Evolutionary conservation across 2,888 invertebrate genomes (phyloP), one percentile per base, ranked within the genome.

Genomic region (Horisme vitalbata): DNA sequence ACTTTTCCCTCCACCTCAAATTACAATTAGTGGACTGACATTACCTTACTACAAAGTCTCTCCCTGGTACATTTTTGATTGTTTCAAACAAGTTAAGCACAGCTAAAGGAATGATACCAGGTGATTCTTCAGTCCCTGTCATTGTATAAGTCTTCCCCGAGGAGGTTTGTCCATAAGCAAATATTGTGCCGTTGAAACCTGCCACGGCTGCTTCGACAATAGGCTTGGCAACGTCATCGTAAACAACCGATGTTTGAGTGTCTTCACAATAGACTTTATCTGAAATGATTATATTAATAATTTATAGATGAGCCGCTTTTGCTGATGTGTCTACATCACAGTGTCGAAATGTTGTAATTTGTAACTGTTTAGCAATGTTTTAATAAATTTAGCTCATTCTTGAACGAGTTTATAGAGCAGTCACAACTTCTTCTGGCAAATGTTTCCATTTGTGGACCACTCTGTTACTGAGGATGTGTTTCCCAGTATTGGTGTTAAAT

Each of bases 131-230:
- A 20, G 91, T 91, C 0, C 97, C 97, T 71, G 94, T 91, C 94
- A 96, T 95, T 0, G 96, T 96, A 63, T 93, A 93, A 0, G 96
- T 96, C 79, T 96, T 96, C 39, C 97, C 97, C 0, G 96, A 96
- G 0, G 96, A 95, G 3, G 97, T 97, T 78, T 97, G 97, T 4
- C 97, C 97, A 74, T 97, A 97, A 0, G 97, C 96, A 83, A 97
- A 96, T 56, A 97, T 93, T 0, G 97, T 97, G 1, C 96, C 96
- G 75, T 96, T 96, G 61, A 95, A 93, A 1, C 96, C 96, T 52
- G 92, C 91, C 8, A 94, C 87, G 0, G 94, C 92, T 0, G 94
- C 91, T 52, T 93, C 90, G 1, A 96, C 93, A 52, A 96, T 93
- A 0, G 94, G 94, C 60, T 92, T 91, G 0, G 94, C 94, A 55